phyloP scores from a whole-genome alignment of 2,113 vertebrate species.

The Microtus oregoni region DNA sequence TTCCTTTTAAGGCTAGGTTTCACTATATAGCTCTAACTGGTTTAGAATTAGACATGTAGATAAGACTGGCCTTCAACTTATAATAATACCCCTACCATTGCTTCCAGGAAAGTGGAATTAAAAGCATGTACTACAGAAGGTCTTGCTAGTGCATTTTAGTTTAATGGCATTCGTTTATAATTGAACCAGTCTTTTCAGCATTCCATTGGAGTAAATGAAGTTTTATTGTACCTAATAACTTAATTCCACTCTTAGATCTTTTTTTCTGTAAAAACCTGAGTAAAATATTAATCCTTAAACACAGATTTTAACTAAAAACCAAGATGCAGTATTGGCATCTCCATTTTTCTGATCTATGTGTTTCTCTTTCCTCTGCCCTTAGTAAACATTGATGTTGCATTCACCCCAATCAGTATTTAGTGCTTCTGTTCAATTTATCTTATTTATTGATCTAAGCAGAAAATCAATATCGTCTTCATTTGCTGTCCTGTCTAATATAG shows the following conservation, averaged over 20 bases:
- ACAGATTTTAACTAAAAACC: constrained; percentile 51
- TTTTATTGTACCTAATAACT: constrained; percentile 68
- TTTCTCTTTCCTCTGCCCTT: constrained; percentile 66
- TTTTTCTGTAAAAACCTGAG: not conserved
- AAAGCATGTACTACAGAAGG: not conserved
- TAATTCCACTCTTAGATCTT: constrained; percentile 30
- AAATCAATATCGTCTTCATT: constrained; percentile 87
- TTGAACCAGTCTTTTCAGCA: constrained; percentile 2
- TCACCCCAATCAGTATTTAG: constrained; percentile 71
- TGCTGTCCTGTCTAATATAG: constrained; percentile 81
- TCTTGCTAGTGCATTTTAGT: not conserved
- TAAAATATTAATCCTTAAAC: constrained; percentile 68
- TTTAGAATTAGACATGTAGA: not conserved
- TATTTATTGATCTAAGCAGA: constrained; percentile 86
- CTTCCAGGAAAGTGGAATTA: not conserved
- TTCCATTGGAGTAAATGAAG: constrained; percentile 48
- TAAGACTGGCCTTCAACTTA: not conserved
- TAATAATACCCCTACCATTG: not conserved
- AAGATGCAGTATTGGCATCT: constrained; percentile 34
- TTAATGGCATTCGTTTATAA: not conserved
- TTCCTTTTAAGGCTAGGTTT: not conserved
- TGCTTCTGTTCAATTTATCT: constrained; percentile 83
- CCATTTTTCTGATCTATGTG: constrained; percentile 68
- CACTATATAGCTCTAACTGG: not conserved
- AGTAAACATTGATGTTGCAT: constrained; percentile 80